A percentile compares a stretch with the other conserved stretches of the same genome.
phyloP scores from a whole-genome alignment of 1,140 invertebrate species.

The Pomacea maculata region DNA sequence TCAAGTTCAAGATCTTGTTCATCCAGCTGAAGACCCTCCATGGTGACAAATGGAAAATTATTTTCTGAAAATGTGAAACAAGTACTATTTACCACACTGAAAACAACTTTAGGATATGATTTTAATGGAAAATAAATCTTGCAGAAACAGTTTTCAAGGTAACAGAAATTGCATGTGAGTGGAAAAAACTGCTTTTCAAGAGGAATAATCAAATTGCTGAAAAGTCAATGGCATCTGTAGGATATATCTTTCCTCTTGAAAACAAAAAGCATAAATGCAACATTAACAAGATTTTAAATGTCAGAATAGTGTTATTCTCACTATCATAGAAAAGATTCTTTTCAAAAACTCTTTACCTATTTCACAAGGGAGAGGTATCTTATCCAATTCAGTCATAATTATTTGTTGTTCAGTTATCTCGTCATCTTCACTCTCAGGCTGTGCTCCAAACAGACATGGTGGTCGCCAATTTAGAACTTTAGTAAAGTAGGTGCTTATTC shows the following conservation, averaged over 20 bases:
- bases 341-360: background rate
- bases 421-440: conserved; percentile 27
- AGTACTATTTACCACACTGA: background rate
- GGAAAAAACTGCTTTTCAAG: background rate
- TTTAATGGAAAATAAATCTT: background rate
- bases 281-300: background rate
- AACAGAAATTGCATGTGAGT: background rate
- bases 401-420: conserved; percentile 24
- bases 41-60: background rate
- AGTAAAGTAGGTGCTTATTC: conserved; percentile 38
- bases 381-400: conserved; percentile 14
- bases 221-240: background rate
- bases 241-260: background rate
- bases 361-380: background rate
- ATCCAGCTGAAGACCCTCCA: background rate
- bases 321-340: no score
- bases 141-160: background rate
- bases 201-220: no score
- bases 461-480: conserved; percentile 42
- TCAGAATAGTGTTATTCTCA: no score
- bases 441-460: conserved; percentile 37
- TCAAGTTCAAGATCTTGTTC: background rate
- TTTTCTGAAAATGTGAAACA: background rate
- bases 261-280: background rate
- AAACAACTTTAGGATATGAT: background rate